These are phyloP conservation scores for Serilophus lunatus DNA, from an alignment of 2,113 vertebrate species.

Conservation along the genomic window DNA sequence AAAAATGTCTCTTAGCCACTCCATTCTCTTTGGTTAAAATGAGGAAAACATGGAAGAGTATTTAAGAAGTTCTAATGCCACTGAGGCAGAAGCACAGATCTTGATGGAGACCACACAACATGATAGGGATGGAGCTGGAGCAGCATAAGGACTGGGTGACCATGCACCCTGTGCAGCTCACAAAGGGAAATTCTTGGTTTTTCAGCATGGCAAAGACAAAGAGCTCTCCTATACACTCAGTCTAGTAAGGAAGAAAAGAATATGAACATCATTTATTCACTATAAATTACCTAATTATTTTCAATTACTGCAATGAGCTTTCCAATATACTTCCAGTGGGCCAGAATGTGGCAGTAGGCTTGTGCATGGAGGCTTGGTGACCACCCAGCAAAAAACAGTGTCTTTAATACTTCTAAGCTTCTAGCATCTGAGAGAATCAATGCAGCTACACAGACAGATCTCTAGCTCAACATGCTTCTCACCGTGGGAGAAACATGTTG, in stretches of 20 bases:
- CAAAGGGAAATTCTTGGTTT: no score
- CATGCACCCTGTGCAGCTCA: no score
- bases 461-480: neutral
- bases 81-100: no score
- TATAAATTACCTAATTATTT: neutral
- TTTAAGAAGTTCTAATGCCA: no score
- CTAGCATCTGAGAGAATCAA: neutral
- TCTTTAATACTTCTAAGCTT: neutral
- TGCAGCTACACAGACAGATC: neutral
- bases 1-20: no score
- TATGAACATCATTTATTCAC: neutral
- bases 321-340: neutral
- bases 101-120: no score
- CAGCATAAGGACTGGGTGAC: no score
- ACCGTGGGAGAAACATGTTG: no score
- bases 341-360: neutral
- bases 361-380: neutral
- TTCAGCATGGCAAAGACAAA: neutral
- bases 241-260: neutral
- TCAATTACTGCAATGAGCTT: neutral
- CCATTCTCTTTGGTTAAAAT: no score
- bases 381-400: neutral
- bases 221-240: neutral
- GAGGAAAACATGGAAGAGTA: no score
- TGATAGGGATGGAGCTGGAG: no score